Conservation (phyloP, 2,888 invertebrate genomes). For the Andrena haemorrhoa region DNA sequence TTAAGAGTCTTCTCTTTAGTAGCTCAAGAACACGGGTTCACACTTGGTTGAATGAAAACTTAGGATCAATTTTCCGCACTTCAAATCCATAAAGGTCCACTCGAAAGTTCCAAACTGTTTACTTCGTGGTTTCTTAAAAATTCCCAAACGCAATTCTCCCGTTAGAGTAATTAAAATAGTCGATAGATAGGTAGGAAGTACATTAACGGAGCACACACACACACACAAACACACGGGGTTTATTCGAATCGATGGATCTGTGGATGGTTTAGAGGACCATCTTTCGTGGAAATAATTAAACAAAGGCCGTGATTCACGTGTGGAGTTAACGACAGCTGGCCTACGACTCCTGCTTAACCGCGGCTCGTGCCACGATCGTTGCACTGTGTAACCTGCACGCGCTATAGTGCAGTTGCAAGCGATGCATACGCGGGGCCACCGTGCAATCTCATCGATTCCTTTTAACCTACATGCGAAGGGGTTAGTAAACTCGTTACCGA, state of each 20-base stretch:
- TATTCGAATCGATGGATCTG: not conserved
- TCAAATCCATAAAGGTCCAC: no score
- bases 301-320: conserved; percentile 24
- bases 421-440: conserved; percentile 54
- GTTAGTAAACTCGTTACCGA: conserved; percentile 78
- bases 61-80: no score
- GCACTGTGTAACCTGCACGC: conserved; percentile 13
- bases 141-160: not conserved
- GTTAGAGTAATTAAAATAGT: not conserved
- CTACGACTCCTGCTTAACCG: conserved; percentile 53
- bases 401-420: conserved; percentile 32
- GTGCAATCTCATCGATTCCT: conserved; percentile 76
- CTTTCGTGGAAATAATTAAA: conserved; percentile 28
- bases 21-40: no score
- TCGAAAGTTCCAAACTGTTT: not conserved
- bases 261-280: not conserved
- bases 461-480: conserved; percentile 76
- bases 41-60: no score
- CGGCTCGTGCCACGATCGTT: conserved; percentile 44
- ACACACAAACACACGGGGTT: not conserved
- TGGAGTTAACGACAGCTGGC: conserved; percentile 20
- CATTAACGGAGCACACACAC: not conserved
- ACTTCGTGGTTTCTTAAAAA: not conserved
- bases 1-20: no score
- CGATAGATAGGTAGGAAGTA: not conserved